Base-by-base conservation (phyloP, 2,113 vertebrate genomes). In the Condylura cristata region DNA sequence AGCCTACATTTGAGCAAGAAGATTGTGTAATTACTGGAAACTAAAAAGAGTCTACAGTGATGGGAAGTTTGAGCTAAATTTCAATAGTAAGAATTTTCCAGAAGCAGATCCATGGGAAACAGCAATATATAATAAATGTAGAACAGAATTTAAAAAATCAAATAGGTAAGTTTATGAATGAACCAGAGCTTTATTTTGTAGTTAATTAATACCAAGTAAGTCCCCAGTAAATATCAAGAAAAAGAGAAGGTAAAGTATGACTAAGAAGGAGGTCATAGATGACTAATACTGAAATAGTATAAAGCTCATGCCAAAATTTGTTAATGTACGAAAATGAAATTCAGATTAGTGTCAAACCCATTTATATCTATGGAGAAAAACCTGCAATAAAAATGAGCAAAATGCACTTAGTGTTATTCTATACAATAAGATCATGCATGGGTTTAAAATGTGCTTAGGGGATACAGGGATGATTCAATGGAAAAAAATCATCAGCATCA, bases 251-350 rank as follows among this genome's bases (percentile, higher is more conserved):
- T 12, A 10, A 91, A 96, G 46, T 85, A 81, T 48, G n/a, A 84
- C 60, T 72, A 93, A n/a, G 16, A 68, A 88, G 16, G 86, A 80
- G 53, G 18, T 93, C 71, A 86, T 8, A 74, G 37, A 65, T 72
- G 44, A 86, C 30, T n/a, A 58, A 60, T 4, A 92, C 34, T 9
- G 56, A 82, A 37, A 6, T 32, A 70, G 41, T 75, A 70, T n/a
- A 74, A 95, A 71, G 22, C 17, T 63, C 28, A 79, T 11, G 80
- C 12, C 78, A 92, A 91, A 94, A 95, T 74, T 48, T 79, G 46
- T 85, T 32, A 46, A 61, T 46, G 32, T 34, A 90, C 28, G 83
- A 65, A 84, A 90, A 82, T 48, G 1, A 91, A 92, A 89, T 65
- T 79, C 14, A 82, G 18, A 58, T 85, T 81, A 82, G 26, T 75